phyloP scores from a whole-genome alignment of 2,797 vertebrate species.

The Gallinago stenura region DNA sequence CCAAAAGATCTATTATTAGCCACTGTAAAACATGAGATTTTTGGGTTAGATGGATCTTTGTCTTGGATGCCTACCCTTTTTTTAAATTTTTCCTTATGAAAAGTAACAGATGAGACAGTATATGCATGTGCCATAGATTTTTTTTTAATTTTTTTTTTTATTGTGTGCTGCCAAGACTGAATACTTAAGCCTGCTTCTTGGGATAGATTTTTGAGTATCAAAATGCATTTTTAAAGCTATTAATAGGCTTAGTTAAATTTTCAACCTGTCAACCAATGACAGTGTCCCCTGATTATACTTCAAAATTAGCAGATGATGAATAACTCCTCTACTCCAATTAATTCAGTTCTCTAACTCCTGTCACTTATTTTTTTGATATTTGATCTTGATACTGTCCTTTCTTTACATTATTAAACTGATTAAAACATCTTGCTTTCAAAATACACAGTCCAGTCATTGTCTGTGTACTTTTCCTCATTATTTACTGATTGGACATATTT shows the following conservation, averaged over 20 bases:
- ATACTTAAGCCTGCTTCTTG: background rate
- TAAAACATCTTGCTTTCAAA: background rate
- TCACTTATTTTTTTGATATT: constrained; percentile 39
- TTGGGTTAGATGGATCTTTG: background rate
- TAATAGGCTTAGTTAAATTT: constrained; percentile 52
- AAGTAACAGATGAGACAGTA: background rate
- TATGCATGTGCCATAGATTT: background rate
- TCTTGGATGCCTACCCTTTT: background rate
- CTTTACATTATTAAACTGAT: background rate
- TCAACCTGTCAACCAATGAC: constrained; percentile 59
- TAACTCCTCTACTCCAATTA: constrained; percentile 62
- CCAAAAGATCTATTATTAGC: background rate
- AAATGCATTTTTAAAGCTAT: constrained; percentile 35
- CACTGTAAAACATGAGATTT: background rate
- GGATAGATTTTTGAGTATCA: constrained; percentile 29
- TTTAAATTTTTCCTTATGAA: background rate
- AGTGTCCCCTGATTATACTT: constrained; percentile 62
- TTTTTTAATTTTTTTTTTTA: background rate
- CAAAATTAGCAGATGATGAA: constrained; percentile 58
- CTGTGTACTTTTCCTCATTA: background rate
- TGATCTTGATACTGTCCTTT: constrained; percentile 24
- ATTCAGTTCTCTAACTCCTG: constrained; percentile 41
- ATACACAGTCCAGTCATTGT: background rate
- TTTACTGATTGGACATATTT: background rate
- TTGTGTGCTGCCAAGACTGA: background rate